Conservation (phyloP, 2,888 invertebrate genomes). For the Trichopria drosophilae region DNA sequence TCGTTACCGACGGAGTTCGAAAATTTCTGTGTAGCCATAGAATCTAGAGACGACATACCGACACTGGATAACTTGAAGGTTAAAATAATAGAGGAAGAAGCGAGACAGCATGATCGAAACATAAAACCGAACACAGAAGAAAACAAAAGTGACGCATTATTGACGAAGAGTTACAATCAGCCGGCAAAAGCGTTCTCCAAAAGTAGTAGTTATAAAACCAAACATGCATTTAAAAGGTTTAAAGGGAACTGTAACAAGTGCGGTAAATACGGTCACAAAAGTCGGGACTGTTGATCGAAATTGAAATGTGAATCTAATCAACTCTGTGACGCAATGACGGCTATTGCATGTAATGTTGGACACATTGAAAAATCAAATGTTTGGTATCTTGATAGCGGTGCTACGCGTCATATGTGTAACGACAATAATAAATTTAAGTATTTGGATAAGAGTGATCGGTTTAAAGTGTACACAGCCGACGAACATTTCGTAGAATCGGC, state of each 20-base stretch:
- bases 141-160: conserved; percentile 1
- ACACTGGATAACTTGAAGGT: conserved; percentile 22
- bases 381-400: conserved; percentile 13
- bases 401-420: conserved; percentile 8
- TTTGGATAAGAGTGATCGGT: not conserved
- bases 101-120: conserved; percentile 11
- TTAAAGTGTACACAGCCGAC: conserved; percentile 6
- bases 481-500: conserved; percentile 1
- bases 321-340: not conserved
- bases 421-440: not conserved
- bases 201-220: not conserved
- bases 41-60: conserved; percentile 17
- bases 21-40: conserved; percentile 2
- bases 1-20: conserved; percentile 32
- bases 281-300: no score
- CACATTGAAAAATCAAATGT: conserved; percentile 3
- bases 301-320: conserved; percentile 6
- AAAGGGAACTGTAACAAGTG: no score
- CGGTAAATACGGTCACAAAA: no score
- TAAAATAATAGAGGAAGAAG: conserved; percentile 31
- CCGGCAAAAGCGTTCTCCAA: not conserved
- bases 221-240: not conserved
- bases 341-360: conserved; percentile 4
- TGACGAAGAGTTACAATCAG: not conserved
- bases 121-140: not conserved